Base-by-base conservation (phyloP, 2,888 invertebrate species). In the Tetrapedia diversipes region DNA sequence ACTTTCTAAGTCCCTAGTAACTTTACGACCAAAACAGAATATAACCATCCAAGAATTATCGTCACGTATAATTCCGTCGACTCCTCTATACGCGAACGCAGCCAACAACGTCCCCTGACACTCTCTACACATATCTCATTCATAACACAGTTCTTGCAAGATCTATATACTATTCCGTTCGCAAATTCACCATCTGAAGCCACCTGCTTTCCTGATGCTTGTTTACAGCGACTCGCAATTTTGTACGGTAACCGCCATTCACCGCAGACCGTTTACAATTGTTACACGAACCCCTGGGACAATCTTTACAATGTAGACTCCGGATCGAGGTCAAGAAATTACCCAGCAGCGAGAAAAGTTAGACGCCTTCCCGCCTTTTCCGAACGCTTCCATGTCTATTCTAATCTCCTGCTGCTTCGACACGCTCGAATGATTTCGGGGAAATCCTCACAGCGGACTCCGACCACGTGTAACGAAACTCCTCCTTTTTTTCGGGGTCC, bases 361-460 rank as follows among this genome's bases (percentile, higher is more conserved):
- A 1, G 4, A n/a, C 4, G 24, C 4, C 22, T 24, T 47, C 14
- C 3, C 51, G 39, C 37, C 71, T 73, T 81, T 81, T 81, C 64
- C 66, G 53, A 56, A 67, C 27, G 54, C 81, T 79, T 81, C 59
- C 78, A 75, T 60, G 43, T 11, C 10, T 37, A 32, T 81, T 68
- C 81, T 87, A 83, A 72, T 67, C 57, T 37, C 85, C 86, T 82
- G 83, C 77, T 86, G 64, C 73, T 45, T 59, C 80, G 79, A 79
- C 74, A 82, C 81, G 87, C 83, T 76, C 78, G 59, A 86, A 77
- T 84, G 87, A 84, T 81, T 85, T 84, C 83, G 79, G 78, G 84
- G 79, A 83, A 86, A 79, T 79, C 68, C 39, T 34, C 51, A 6
- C 27, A 11, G 32, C 22, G 59, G 53, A 49, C 43, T n/a, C n/a